These are phyloP conservation scores for Grallaria varia DNA, from an alignment of 2,113 vertebrate species.

Conservation along the genomic window DNA sequence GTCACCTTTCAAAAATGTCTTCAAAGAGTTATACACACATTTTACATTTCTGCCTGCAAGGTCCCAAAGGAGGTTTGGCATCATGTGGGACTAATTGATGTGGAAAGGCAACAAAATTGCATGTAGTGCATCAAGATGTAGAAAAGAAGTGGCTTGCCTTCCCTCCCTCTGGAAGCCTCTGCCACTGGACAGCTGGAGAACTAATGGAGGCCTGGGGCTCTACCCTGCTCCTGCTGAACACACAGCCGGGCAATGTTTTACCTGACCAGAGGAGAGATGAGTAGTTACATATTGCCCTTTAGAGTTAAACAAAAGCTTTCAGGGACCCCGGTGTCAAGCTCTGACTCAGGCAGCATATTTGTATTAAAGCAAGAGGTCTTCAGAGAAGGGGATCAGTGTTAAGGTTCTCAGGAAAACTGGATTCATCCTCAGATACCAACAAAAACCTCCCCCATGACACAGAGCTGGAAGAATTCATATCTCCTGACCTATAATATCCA, in stretches of 20 bases:
- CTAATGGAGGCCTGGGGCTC: not conserved
- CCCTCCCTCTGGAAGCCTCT: not conserved
- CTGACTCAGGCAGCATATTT: not conserved
- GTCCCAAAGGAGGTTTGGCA: not conserved
- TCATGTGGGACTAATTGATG: not conserved
- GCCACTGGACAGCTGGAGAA: not conserved
- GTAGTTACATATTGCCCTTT: not conserved
- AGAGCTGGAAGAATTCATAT: fast-evolving
- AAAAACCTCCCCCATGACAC: not conserved
- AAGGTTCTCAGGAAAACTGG: not conserved
- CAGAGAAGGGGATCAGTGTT: not conserved
- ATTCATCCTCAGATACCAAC: not conserved
- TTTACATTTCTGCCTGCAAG: not conserved
- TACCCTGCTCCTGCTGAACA: not conserved
- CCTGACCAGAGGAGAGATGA: not conserved
- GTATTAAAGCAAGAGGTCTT: not conserved
- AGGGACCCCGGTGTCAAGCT: not conserved
- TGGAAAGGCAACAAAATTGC: not conserved
- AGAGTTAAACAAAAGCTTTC: not conserved
- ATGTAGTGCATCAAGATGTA: not conserved
- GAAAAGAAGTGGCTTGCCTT: not conserved
- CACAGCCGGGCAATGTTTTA: fast-evolving
- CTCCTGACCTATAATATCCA: not conserved
- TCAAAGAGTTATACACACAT: fast-evolving
- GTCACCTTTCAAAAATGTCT: not conserved